Conservation (phyloP, 2,797 vertebrate genomes). For the Monodelphis domestica region DNA sequence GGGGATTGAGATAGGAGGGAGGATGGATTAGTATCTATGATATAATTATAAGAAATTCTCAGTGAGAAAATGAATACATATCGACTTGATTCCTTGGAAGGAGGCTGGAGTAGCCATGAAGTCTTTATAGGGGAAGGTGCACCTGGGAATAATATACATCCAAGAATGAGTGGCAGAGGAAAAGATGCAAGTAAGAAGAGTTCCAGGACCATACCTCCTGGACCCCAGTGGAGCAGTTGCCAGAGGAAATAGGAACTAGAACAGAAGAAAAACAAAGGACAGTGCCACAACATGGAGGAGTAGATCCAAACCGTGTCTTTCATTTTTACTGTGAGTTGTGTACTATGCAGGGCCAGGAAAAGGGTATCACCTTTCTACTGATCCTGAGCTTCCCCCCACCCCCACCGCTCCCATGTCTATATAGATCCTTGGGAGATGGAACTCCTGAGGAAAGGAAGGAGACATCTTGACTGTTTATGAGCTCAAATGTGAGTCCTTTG, state of each 20-base stretch:
- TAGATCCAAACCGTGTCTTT: background rate
- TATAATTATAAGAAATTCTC: background rate
- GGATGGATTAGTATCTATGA: background rate
- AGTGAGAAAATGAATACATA: background rate
- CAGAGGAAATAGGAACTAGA: background rate
- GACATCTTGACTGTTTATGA: background rate
- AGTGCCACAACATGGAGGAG: background rate
- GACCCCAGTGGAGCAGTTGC: background rate
- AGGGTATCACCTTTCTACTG: background rate
- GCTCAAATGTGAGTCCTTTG: background rate
- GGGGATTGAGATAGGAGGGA: background rate
- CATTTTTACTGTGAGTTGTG: background rate
- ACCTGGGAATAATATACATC: background rate
- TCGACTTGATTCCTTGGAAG: background rate
- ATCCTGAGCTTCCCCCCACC: background rate
- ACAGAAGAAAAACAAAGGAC: background rate
- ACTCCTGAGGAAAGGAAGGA: background rate
- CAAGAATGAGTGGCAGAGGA: background rate
- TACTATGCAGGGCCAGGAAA: background rate
- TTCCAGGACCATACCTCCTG: background rate
- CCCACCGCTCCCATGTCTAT: background rate
- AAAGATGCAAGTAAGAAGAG: background rate
- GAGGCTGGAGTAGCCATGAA: background rate
- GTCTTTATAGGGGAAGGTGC: background rate
- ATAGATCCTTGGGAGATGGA: background rate